A percentile compares a stretch with the other conserved stretches of the same genome.
Evolutionary conservation across 2,113 vertebrate genomes (phyloP).

Genomic region (Sialia sialis): DNA sequence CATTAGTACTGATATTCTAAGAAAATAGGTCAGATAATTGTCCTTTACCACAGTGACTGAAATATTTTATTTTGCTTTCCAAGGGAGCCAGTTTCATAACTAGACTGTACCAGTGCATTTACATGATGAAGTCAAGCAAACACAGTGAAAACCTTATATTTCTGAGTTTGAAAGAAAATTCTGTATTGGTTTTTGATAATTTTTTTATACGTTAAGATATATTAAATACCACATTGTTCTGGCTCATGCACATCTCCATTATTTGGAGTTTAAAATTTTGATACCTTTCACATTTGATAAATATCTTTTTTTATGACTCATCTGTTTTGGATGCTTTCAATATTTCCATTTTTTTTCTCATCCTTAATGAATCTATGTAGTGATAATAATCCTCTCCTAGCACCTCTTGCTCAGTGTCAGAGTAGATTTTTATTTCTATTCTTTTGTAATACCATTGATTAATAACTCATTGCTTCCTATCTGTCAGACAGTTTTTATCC

Average conservation of each 20-base stretch:
- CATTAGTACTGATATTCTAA: not conserved
- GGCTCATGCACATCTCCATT: not conserved
- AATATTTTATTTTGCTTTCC: not conserved
- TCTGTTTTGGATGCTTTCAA: not conserved
- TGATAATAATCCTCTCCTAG: constrained; percentile 11
- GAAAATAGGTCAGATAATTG: not conserved
- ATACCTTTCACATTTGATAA: not conserved
- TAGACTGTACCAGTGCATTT: not conserved
- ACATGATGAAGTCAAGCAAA: not conserved
- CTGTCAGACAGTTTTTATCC: constrained; percentile 44
- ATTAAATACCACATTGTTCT: not conserved
- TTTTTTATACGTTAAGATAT: not conserved
- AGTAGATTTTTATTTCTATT: constrained; percentile 32
- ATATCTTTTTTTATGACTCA: not conserved
- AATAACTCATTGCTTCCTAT: constrained; percentile 55
- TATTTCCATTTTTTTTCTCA: constrained; percentile 10
- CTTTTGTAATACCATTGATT: constrained; percentile 60
- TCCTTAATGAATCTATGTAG: constrained; percentile 16
- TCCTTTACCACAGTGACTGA: not conserved
- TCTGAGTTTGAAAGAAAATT: not conserved
- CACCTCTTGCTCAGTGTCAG: not conserved
- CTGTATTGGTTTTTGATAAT: not conserved
- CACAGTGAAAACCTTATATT: not conserved
- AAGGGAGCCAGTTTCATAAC: not conserved
- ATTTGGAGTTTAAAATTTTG: not conserved